Evolutionary conservation across 2,797 vertebrate genomes (phyloP).

Genomic region (Sus cebifrons): DNA sequence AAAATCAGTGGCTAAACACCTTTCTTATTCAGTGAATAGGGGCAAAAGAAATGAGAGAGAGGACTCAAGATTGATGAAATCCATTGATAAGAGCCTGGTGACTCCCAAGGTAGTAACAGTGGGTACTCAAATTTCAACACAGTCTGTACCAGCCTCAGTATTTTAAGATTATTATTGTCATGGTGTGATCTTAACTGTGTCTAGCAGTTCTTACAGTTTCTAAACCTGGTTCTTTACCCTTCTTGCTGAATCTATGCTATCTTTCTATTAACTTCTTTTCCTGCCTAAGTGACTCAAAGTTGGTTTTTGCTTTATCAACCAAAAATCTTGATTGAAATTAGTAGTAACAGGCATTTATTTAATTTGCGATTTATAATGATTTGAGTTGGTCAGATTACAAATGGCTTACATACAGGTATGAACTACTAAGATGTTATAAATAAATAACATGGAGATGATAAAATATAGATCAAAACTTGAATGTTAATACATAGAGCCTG

Average conservation of each 20-base stretch:
- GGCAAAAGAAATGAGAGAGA: neutral
- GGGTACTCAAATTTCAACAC: neutral
- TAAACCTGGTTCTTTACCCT: neutral
- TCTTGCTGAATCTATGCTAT: neutral
- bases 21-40: neutral
- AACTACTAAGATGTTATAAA: constrained; percentile 4
- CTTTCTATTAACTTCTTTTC: neutral
- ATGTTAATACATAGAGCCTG: neutral
- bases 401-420: neutral
- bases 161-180: neutral
- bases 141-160: neutral
- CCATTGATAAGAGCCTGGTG: neutral
- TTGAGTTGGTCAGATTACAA: neutral
- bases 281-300: neutral
- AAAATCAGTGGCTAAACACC: neutral
- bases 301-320: neutral
- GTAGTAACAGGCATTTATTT: neutral
- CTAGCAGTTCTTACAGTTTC: neutral
- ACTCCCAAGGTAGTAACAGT: neutral
- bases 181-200: neutral
- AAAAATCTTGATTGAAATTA: neutral
- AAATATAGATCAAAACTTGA: neutral
- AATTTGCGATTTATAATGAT: neutral
- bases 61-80: neutral
- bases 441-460: neutral